Evolutionary conservation across 2,888 invertebrate species (phyloP).

Genomic region (Lepidonotus clava): DNA sequence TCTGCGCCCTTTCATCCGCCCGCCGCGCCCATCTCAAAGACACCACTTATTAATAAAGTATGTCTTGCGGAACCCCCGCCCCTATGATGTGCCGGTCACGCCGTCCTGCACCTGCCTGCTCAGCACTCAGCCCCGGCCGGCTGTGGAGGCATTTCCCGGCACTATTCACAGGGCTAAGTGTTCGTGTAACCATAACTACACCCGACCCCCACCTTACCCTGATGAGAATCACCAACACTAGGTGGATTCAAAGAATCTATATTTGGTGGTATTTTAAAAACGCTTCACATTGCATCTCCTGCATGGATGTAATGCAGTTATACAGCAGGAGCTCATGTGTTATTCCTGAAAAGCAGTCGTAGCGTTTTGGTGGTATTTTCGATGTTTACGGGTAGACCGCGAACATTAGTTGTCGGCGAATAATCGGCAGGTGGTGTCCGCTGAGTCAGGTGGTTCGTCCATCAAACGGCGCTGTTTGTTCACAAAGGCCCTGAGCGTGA

Average conservation of each 20-base stretch:
- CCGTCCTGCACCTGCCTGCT: conserved; percentile 25
- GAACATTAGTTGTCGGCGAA: conserved; percentile 30
- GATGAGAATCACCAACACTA: too few species aligned
- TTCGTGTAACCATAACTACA: conserved; percentile 31
- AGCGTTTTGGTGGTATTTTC: neutral
- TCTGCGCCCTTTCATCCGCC: conserved; percentile 1
- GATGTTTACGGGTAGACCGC: neutral
- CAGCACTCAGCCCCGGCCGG: neutral
- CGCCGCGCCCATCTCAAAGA: conserved; percentile 25
- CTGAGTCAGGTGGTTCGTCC: conserved; percentile 40
- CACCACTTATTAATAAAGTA: conserved; percentile 49
- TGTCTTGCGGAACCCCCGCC: conserved; percentile 43
- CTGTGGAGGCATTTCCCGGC: conserved; percentile 30
- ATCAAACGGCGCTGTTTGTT: conserved; percentile 40
- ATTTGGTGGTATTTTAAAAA: too few species aligned
- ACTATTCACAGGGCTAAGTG: conserved; percentile 33
- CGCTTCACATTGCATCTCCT: too few species aligned
- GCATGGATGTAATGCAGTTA: too few species aligned
- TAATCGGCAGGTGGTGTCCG: conserved; percentile 25
- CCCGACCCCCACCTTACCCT: neutral
- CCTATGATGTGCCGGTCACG: conserved; percentile 39
- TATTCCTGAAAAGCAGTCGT: too few species aligned
- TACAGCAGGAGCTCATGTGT: too few species aligned
- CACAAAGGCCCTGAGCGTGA: conserved; percentile 38
- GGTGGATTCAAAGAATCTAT: too few species aligned